Evolutionary conservation across 2,113 vertebrate species (phyloP).

Genomic region (Corvus hawaiiensis): DNA sequence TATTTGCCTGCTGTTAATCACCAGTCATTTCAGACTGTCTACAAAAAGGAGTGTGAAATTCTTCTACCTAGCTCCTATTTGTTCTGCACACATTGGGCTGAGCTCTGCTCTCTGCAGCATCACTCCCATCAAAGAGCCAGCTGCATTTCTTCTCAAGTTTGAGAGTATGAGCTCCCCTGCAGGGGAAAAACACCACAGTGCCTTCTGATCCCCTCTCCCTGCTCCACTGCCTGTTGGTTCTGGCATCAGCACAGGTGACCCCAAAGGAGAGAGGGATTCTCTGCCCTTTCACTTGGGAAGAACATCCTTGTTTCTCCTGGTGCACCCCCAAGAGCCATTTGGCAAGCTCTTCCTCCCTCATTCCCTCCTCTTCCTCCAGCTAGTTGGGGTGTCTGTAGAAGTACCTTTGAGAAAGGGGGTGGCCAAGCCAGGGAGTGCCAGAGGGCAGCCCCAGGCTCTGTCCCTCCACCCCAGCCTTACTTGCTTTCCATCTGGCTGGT

Average conservation of each 20-base stretch:
- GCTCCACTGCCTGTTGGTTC: background rate
- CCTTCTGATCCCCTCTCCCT: background rate
- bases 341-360: background rate
- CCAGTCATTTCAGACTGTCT: background rate
- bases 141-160: background rate
- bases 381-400: background rate
- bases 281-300: background rate
- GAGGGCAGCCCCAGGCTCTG: background rate
- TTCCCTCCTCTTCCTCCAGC: background rate
- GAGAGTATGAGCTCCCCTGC: background rate
- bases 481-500: slow-evolving; percentile 15
- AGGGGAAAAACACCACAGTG: background rate
- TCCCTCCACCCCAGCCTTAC: background rate
- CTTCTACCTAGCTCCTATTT: background rate
- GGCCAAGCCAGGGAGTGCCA: background rate
- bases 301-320: background rate
- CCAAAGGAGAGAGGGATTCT: background rate
- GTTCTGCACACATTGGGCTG: background rate
- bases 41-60: background rate
- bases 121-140: background rate
- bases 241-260: background rate
- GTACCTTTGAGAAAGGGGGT: background rate
- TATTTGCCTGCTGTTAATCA: background rate
- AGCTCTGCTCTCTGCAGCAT: background rate
- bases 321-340: background rate